phyloP scores from a whole-genome alignment of 1,140 invertebrate species.

The Choristoneura fumiferana region DNA sequence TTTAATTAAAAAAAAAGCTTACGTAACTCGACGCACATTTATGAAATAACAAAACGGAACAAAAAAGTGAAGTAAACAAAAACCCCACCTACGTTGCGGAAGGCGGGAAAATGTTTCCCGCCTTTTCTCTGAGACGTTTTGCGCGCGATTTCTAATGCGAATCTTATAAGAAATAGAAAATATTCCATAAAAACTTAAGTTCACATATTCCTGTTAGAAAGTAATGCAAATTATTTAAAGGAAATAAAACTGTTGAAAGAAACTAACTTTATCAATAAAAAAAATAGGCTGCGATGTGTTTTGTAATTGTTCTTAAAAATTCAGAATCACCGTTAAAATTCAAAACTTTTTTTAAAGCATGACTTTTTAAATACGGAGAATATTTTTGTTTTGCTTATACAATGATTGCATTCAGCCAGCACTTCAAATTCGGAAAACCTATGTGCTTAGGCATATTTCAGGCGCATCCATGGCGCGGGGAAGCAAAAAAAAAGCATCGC shows the following conservation, averaged over 20 bases:
- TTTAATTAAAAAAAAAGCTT: too few species aligned
- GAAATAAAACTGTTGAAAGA: too few species aligned
- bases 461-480: constrained; percentile 57
- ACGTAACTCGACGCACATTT: too few species aligned
- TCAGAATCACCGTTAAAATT: too few species aligned
- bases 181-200: background rate
- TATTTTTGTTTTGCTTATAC: too few species aligned
- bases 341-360: too few species aligned
- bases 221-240: too few species aligned
- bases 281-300: too few species aligned
- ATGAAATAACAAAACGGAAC: constrained; percentile 22
- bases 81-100: background rate
- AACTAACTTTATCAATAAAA: too few species aligned
- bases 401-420: background rate
- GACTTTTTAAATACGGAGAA: too few species aligned
- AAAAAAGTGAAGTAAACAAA: constrained; percentile 33
- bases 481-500: constrained; percentile 61
- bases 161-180: constrained; percentile 6
- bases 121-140: constrained; percentile 15
- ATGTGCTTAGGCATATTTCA: constrained; percentile 54
- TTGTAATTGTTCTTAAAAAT: too few species aligned
- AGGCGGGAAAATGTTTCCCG: constrained; percentile 12
- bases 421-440: constrained; percentile 15
- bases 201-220: background rate
- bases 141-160: constrained; percentile 7